Evolutionary conservation across 2,113 vertebrate genomes (phyloP).

Genomic region (Solea senegalensis): DNA sequence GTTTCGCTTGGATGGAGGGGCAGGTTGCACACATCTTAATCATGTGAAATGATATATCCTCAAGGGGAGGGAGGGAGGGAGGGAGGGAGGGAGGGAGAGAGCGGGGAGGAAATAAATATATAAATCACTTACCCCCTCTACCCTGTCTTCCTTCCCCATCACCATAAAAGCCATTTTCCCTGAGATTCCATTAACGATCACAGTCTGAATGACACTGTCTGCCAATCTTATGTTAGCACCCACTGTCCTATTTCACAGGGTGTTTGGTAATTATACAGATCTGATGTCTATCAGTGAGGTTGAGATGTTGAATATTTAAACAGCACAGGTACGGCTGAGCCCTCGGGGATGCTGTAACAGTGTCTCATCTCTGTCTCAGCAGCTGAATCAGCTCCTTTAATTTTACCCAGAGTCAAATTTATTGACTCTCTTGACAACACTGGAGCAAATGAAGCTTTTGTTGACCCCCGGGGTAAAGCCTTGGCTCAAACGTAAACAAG

Average conservation of each 20-base stretch:
- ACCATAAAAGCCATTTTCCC: constrained; percentile 43
- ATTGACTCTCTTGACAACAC: constrained; percentile 35
- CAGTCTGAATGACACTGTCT: constrained; percentile 26
- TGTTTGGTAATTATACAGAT: constrained; percentile 57
- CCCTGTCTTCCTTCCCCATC: not conserved
- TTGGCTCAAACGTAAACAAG: constrained; percentile 21
- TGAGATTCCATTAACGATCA: constrained; percentile 43
- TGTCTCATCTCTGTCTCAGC: constrained; percentile 18
- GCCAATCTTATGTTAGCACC: constrained; percentile 37
- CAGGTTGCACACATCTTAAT: constrained; percentile 66
- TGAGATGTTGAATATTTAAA: constrained; percentile 66
- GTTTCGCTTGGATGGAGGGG: constrained; percentile 49
- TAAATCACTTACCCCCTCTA: constrained; percentile 31
- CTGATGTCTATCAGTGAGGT: constrained; percentile 46
- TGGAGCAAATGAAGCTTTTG: constrained; percentile 25
- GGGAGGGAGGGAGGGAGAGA: constrained; percentile 32
- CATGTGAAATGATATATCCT: constrained; percentile 63
- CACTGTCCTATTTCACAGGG: constrained; percentile 41
- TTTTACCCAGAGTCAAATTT: constrained; percentile 32
- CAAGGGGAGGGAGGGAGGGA: constrained; percentile 34
- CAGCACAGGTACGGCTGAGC: constrained; percentile 35
- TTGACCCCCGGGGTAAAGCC: constrained; percentile 4
- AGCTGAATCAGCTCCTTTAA: constrained; percentile 42
- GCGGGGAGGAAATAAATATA: constrained; percentile 35
- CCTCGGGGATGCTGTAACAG: constrained; percentile 27